phyloP scores from a whole-genome alignment of 1,140 invertebrate species.

The Ruditapes philippinarum region DNA sequence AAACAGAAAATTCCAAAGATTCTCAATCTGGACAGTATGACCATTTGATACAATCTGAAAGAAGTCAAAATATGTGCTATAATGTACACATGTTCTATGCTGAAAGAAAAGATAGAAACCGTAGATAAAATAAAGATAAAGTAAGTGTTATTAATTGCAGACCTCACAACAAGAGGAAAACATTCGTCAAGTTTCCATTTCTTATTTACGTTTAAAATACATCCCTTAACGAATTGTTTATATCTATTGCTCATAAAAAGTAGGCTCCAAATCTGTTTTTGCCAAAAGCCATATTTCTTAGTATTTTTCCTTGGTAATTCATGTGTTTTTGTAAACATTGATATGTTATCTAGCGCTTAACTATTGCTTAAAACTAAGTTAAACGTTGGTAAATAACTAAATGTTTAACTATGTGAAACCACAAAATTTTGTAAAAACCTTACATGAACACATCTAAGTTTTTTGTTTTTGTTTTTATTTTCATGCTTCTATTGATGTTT shows the following conservation, averaged over 20 bases:
- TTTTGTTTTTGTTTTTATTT: no score
- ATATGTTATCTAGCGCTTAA: no score
- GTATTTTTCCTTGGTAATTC: not conserved
- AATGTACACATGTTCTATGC: not conserved
- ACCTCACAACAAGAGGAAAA: not conserved
- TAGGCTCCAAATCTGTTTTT: not conserved
- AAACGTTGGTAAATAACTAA: no score
- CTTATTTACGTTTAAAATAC: not conserved
- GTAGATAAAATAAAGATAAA: not conserved
- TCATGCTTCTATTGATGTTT: no score
- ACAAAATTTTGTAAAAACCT: no score
- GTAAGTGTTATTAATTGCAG: not conserved
- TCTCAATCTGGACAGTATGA: no score
- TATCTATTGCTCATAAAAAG: not conserved
- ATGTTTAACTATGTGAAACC: no score
- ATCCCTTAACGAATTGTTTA: not conserved
- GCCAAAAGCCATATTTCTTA: not conserved
- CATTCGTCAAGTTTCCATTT: not conserved
- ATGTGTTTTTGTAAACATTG: not conserved
- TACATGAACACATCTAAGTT: no score
- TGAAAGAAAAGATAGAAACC: constrained; percentile 3
- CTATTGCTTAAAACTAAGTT: no score
- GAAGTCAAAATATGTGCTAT: no score
- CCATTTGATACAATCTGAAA: no score
- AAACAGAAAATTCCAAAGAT: no score